Evolutionary conservation across 2,113 vertebrate species (phyloP), one percentile per base, ranked within the genome.

Genomic region (Dromaius novaehollandiae): DNA sequence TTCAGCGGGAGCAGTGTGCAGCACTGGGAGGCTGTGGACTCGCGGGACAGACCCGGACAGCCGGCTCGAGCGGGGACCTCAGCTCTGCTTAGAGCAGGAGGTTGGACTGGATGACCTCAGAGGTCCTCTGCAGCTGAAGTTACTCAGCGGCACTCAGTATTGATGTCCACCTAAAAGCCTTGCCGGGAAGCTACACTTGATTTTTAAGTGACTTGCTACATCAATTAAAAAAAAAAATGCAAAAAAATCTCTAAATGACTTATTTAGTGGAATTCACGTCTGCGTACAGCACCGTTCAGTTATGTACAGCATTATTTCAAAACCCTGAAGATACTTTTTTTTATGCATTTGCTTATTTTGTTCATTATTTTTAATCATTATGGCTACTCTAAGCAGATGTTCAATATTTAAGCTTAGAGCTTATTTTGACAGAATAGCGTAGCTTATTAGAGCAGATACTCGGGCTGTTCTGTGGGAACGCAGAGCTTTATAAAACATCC

Each of bases 271-370:
- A 34, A 40, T 84, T 73, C 36, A 7, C 18, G 34, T 51, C 48
- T 50, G 9, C 36, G 26, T 73, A 79, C 74, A 61, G 0, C 25
- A 80, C 64, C 48, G 9, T 30, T 42, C 2, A 1, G 24, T 46
- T 60, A 26, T 4, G 1, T 3, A 5, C 14, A 48, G 13, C 0
- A 0, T 17, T n/a, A 38, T 5, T 87, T 17, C 63, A 56, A n/a
- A 56, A 25, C 8, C 4, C 24, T 40, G 18, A 64, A 66, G 51
- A 15, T 20, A 28, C 15, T 13, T 51, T 25, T 60, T 22, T 32
- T 10, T 11, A 30, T 26, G 73, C 22, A 16, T 40, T 32, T n/a
- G 44, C 19, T 28, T 61, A 5, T 40, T 71, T 50, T 71, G 14
- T 63, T 55, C 28, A 6, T 73, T 80, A 20, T 73, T 91, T 36